Evolutionary conservation across 2,888 invertebrate species (phyloP).

Genomic region (Acrobasis repandana): DNA sequence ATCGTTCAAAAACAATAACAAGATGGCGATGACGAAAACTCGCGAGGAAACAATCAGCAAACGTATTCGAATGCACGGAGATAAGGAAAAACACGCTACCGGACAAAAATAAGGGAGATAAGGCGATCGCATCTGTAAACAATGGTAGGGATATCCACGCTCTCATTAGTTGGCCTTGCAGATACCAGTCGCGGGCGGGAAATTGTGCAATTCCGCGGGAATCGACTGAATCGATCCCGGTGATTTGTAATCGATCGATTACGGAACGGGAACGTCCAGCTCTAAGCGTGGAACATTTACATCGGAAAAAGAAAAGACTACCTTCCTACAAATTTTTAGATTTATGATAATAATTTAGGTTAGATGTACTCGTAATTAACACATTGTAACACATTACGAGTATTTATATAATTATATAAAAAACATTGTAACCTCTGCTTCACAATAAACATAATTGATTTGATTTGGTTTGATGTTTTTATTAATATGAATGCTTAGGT

Average conservation of each 20-base stretch:
- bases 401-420: too few species aligned
- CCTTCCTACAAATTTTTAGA: too few species aligned
- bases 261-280: conserved; percentile 16
- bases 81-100: conserved; percentile 77
- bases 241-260: conserved; percentile 66
- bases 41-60: conserved; percentile 65
- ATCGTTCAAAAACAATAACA: conserved; percentile 40
- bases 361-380: too few species aligned
- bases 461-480: too few species aligned
- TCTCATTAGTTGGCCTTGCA: conserved; percentile 77
- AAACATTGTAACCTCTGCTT: too few species aligned
- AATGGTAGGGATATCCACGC: conserved; percentile 74
- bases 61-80: conserved; percentile 60
- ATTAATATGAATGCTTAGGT: too few species aligned
- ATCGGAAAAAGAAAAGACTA: too few species aligned
- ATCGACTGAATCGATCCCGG: conserved; percentile 59
- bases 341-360: too few species aligned
- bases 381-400: too few species aligned
- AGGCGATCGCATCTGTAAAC: conserved; percentile 76
- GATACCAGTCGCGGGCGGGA: conserved; percentile 50
- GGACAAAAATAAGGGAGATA: conserved; percentile 76
- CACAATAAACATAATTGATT: too few species aligned
- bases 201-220: conserved; percentile 71
- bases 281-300: background rate
- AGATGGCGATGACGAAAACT: conserved; percentile 65